Conservation (phyloP, 1,140 invertebrate species). For the Potamilus streckersoni region DNA sequence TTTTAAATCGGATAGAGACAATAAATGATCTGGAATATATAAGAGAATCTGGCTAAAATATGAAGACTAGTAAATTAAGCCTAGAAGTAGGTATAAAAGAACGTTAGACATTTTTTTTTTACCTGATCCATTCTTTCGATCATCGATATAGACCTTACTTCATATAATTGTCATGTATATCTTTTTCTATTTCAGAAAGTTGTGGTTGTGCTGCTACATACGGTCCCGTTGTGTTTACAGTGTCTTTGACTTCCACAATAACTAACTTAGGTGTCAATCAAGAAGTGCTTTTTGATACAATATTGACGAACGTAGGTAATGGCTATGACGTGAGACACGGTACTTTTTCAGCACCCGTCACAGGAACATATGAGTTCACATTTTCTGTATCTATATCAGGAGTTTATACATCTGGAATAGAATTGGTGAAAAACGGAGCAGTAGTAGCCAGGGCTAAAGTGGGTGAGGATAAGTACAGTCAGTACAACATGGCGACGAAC, state of each 20-base stretch:
- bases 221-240: not conserved
- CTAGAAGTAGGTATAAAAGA: too few relatives aligned
- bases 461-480: conserved; percentile 8
- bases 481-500: conserved; percentile 23
- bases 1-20: too few relatives aligned
- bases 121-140: too few relatives aligned
- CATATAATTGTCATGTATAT: too few relatives aligned
- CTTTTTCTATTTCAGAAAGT: too few relatives aligned
- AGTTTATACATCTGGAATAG: conserved; percentile 1
- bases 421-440: conserved; percentile 16
- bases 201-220: too few relatives aligned
- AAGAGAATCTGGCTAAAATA: too few relatives aligned
- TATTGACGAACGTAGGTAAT: not conserved
- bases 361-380: not conserved
- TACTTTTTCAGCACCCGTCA: not conserved
- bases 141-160: too few relatives aligned
- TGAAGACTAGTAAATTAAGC: too few relatives aligned
- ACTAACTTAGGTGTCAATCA: not conserved
- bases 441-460: conserved; percentile 6
- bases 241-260: not conserved
- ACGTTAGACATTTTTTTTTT: too few relatives aligned
- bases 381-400: not conserved
- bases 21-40: too few relatives aligned
- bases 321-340: not conserved
- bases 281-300: not conserved